These are phyloP conservation scores for Dicyrtoma fusca DNA, from an alignment of 2,888 invertebrate species.

Conservation along the genomic window DNA sequence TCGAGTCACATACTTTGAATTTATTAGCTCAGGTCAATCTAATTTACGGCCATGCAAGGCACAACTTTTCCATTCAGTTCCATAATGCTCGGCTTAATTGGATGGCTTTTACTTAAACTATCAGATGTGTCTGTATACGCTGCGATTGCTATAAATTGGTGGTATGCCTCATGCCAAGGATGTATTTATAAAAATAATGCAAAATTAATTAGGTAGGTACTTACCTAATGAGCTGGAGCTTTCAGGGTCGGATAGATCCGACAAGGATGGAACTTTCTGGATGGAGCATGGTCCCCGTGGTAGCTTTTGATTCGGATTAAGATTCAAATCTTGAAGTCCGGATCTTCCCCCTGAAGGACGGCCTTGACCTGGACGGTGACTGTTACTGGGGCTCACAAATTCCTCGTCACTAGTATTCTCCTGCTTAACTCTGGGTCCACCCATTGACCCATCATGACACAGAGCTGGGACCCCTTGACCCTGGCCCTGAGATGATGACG, in stretches of 20 bases:
- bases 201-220: too few relatives aligned
- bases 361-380: slow-evolving; percentile 53
- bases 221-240: slow-evolving; percentile 65
- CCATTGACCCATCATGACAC: too few relatives aligned
- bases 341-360: slow-evolving; percentile 57
- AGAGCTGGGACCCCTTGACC: too few relatives aligned
- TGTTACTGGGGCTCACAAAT: slow-evolving; percentile 66
- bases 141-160: too few relatives aligned
- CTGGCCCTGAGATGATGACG: too few relatives aligned
- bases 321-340: background rate
- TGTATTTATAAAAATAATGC: too few relatives aligned
- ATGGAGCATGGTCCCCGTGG: slow-evolving; percentile 67
- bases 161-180: too few relatives aligned
- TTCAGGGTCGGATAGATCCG: slow-evolving; percentile 88
- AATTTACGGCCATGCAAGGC: background rate
- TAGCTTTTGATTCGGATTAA: too few relatives aligned
- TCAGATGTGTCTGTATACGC: too few relatives aligned
- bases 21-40: background rate
- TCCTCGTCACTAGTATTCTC: slow-evolving; percentile 65
- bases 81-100: slow-evolving; percentile 1
- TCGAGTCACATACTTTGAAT: too few relatives aligned
- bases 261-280: slow-evolving; percentile 87
- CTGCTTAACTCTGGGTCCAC: slow-evolving; percentile 64
- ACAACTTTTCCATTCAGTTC: background rate
- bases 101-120: too few relatives aligned